A percentile compares a stretch with the other conserved stretches of the same genome.
Evolutionary conservation across 1,140 invertebrate genomes (phyloP).

Genomic region (Leptonema lineaticorne): DNA sequence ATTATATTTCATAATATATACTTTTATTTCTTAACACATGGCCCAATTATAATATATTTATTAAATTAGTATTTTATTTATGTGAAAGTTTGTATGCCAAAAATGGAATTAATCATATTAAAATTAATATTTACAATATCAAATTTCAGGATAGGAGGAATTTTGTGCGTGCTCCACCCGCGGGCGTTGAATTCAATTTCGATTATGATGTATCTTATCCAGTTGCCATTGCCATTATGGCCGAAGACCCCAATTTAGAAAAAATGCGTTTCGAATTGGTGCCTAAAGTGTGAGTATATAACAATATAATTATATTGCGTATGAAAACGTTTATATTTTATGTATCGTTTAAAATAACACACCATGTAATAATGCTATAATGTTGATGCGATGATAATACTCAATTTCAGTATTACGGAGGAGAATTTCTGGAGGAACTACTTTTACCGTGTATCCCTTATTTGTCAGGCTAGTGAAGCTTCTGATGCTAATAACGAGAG

Average conservation of each 20-base stretch:
- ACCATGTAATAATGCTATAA: too few species aligned
- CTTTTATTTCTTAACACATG: too few species aligned
- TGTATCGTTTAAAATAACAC: too few species aligned
- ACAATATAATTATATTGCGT: background rate
- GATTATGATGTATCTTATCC: slow-evolving; percentile 90
- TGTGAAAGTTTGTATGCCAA: background rate
- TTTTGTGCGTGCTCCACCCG: slow-evolving; percentile 93
- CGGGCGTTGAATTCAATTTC: slow-evolving; percentile 93
- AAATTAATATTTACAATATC: too few species aligned
- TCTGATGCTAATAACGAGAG: slow-evolving; percentile 50
- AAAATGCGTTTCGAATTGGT: slow-evolving; percentile 99
- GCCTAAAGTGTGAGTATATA: slow-evolving; percentile 81
- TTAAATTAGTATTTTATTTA: background rate
- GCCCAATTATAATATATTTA: background rate
- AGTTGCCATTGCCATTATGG: slow-evolving; percentile 89
- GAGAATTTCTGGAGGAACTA: slow-evolving; percentile 99
- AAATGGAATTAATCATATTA: background rate
- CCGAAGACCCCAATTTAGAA: slow-evolving; percentile 92
- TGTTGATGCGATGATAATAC: slow-evolving; percentile 26
- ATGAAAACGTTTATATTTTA: background rate
- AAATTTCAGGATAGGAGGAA: slow-evolving; percentile 86
- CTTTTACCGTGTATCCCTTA: slow-evolving; percentile 97
- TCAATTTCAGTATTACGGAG: slow-evolving; percentile 86
- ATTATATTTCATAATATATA: background rate
- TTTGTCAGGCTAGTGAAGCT: slow-evolving; percentile 91